phyloP scores from a whole-genome alignment of 1,140 invertebrate species.

The Phthorimaea operculella region DNA sequence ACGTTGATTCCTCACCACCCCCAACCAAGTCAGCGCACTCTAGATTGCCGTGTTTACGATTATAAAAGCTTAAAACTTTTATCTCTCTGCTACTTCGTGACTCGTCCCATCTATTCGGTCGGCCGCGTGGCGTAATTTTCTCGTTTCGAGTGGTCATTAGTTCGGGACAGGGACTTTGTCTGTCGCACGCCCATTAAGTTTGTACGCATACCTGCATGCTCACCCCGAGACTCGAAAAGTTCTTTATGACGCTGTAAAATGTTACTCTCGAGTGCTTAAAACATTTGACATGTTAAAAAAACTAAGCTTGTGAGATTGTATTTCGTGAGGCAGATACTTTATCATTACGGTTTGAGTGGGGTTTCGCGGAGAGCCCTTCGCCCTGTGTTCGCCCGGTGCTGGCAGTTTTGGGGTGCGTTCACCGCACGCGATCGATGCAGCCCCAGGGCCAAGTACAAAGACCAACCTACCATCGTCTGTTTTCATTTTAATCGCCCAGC shows the following conservation, averaged over 20 bases:
- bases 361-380: conserved; percentile 24
- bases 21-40: not conserved
- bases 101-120: conserved; percentile 39
- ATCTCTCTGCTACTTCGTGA: conserved; percentile 45
- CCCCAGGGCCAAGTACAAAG: conserved; percentile 33
- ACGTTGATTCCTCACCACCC: not conserved
- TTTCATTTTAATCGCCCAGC: conserved; percentile 35
- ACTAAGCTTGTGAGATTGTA: not conserved
- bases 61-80: conserved; percentile 27
- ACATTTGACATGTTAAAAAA: conserved; percentile 8
- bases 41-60: conserved; percentile 20
- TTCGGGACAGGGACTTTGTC: conserved; percentile 47
- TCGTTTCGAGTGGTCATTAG: conserved; percentile 59
- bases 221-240: conserved; percentile 18
- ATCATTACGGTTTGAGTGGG: conserved; percentile 33
- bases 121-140: conserved; percentile 49
- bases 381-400: conserved; percentile 26
- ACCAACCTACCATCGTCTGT: conserved; percentile 30
- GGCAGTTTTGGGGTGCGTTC: conserved; percentile 50
- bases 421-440: conserved; percentile 53
- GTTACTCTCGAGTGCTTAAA: conserved; percentile 6
- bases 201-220: conserved; percentile 34
- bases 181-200: conserved; percentile 50
- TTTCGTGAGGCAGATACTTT: conserved; percentile 22
- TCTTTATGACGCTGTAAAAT: conserved; percentile 16